phyloP scores from a whole-genome alignment of 2,113 vertebrate species.

The Sterna hirundo region DNA sequence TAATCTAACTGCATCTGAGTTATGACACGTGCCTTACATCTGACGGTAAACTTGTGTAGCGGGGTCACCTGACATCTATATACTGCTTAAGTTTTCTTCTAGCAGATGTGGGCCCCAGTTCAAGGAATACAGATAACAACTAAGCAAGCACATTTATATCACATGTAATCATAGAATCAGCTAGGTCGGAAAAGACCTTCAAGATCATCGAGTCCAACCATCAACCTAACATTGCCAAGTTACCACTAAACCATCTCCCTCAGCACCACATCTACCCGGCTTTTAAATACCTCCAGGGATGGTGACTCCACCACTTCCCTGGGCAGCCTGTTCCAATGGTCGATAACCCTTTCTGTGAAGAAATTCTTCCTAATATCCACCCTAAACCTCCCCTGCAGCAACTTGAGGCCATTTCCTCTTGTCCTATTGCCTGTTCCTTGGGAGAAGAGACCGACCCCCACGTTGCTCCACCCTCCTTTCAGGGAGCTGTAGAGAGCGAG shows the following conservation, averaged over 20 bases:
- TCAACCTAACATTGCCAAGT: background rate
- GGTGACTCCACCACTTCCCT: background rate
- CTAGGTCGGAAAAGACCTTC: background rate
- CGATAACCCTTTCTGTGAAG: background rate
- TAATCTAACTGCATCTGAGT: background rate
- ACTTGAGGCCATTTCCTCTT: background rate
- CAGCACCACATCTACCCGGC: fast-evolving
- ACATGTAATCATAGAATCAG: fast-evolving
- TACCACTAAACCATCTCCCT: background rate
- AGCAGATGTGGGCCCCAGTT: background rate
- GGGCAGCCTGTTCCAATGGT: background rate
- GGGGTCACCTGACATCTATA: background rate
- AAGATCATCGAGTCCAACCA: background rate
- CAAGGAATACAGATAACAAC: background rate
- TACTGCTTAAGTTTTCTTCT: background rate
- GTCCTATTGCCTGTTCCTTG: background rate
- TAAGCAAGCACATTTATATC: background rate
- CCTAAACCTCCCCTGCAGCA: background rate
- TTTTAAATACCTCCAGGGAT: background rate
- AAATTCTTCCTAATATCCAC: background rate
- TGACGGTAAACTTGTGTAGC: background rate
- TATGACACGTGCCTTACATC: background rate
- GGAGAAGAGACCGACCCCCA: background rate
- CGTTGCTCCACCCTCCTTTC: background rate
- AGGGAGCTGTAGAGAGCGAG: background rate